These are phyloP conservation scores for Noctilio leporinus DNA, from an alignment of 2,113 vertebrate species.

Conservation along the genomic window DNA sequence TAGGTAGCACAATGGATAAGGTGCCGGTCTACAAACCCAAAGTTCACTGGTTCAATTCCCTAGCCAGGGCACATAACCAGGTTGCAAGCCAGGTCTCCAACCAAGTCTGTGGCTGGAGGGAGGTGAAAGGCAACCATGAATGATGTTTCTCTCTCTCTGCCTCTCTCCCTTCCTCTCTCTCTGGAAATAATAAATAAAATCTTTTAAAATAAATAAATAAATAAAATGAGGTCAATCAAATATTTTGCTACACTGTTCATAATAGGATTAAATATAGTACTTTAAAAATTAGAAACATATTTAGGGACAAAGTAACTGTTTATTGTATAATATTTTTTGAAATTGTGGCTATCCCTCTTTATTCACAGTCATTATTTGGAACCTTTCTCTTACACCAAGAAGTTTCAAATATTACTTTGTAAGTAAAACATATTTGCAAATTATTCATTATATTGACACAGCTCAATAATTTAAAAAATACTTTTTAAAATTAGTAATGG, in stretches of 20 bases:
- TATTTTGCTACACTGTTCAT: background rate
- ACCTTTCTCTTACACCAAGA: background rate
- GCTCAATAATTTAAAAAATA: background rate
- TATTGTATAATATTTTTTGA: background rate
- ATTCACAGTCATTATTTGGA: background rate
- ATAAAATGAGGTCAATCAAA: background rate
- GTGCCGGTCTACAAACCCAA: no score
- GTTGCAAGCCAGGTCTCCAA: no score
- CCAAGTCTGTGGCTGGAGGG: no score
- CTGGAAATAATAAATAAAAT: no score
- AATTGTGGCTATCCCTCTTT: background rate
- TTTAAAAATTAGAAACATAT: conserved; percentile 9
- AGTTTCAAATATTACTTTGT: background rate
- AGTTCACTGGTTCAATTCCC: no score
- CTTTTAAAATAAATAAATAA: no score
- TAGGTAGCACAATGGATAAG: no score
- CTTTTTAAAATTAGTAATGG: background rate
- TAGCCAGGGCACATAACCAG: no score
- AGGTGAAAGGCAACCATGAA: no score
- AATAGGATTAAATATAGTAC: background rate
- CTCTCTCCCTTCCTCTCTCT: no score
- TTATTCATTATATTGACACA: background rate
- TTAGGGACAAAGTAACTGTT: background rate
- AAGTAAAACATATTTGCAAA: background rate
- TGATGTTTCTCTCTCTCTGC: no score